Evolutionary conservation across 2,888 invertebrate species (phyloP).

Genomic region (Pachliopta kotzebuea): DNA sequence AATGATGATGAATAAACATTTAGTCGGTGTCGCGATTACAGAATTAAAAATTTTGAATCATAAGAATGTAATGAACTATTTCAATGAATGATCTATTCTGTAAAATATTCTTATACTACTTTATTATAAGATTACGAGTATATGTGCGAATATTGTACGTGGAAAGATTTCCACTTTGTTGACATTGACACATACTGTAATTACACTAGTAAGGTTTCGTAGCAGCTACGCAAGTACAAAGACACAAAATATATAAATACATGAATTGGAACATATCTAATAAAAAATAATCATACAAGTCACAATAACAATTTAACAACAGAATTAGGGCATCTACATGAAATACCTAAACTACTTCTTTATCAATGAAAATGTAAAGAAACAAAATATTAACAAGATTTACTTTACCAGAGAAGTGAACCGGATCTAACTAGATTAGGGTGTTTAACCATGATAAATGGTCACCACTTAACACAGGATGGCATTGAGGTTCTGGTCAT

Average conservation of each 20-base stretch:
- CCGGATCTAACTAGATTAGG: too few relatives aligned
- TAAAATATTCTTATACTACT: not conserved
- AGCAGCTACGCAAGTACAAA: not conserved
- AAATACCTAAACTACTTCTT: not conserved
- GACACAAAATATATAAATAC: not conserved
- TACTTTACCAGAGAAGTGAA: too few relatives aligned
- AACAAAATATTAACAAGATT: too few relatives aligned
- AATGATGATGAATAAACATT: too few relatives aligned
- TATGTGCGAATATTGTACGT: slow-evolving; percentile 1
- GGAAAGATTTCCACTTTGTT: slow-evolving; percentile 9
- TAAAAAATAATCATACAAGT: not conserved
- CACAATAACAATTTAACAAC: not conserved
- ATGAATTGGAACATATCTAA: not conserved
- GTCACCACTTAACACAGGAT: too few relatives aligned
- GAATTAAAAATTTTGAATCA: too few relatives aligned
- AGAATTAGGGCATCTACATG: not conserved
- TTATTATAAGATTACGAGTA: not conserved
- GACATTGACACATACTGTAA: slow-evolving; percentile 23
- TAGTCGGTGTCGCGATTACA: too few relatives aligned
- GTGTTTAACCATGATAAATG: too few relatives aligned
- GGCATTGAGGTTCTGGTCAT: too few relatives aligned
- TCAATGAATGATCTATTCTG: not conserved
- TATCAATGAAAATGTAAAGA: not conserved
- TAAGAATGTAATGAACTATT: not conserved
- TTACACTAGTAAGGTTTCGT: slow-evolving; percentile 19